Conservation (phyloP, 2,113 vertebrate genomes). For the Aspidoscelis tigris region DNA sequence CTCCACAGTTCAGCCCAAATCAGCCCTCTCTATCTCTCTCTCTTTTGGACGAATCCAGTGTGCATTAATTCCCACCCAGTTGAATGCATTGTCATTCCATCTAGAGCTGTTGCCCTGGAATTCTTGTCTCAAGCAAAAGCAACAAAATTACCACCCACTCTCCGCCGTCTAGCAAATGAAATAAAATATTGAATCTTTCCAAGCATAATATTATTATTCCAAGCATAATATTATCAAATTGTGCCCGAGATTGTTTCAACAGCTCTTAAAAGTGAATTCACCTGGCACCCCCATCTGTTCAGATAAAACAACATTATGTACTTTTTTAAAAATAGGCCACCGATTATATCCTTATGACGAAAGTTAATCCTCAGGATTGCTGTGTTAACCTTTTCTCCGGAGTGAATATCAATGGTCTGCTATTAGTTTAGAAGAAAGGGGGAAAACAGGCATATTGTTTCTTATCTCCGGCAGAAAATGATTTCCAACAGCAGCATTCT, state of each 20-base stretch:
- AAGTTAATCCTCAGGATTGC: slow-evolving; percentile 3
- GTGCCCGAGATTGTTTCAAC: slow-evolving; percentile 50
- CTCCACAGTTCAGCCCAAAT: not conserved
- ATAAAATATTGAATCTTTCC: slow-evolving; percentile 67
- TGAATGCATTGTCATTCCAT: slow-evolving; percentile 1
- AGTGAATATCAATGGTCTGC: slow-evolving; percentile 23
- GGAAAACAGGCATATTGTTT: not conserved
- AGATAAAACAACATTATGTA: slow-evolving; percentile 41
- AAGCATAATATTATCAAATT: slow-evolving; percentile 57
- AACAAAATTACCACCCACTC: slow-evolving; percentile 68
- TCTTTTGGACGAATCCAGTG: not conserved
- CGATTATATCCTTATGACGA: slow-evolving; percentile 40
- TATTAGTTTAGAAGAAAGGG: not conserved
- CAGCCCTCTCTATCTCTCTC: too few species aligned
- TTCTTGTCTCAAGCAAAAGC: slow-evolving; percentile 61
- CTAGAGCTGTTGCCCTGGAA: slow-evolving; percentile 36
- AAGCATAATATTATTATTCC: slow-evolving; percentile 63
- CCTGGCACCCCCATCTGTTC: slow-evolving; percentile 56
- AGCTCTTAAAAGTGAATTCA: slow-evolving; percentile 53
- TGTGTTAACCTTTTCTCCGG: not conserved
- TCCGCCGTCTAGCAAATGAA: slow-evolving; percentile 62
- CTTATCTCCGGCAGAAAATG: not conserved
- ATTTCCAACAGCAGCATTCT: not conserved
- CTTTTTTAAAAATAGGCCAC: slow-evolving; percentile 42
- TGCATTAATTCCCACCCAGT: slow-evolving; percentile 35